A percentile compares a stretch with the other conserved stretches of the same genome.
Evolutionary conservation across 2,888 invertebrate genomes (phyloP).

Genomic region (Mesoligia furuncula): DNA sequence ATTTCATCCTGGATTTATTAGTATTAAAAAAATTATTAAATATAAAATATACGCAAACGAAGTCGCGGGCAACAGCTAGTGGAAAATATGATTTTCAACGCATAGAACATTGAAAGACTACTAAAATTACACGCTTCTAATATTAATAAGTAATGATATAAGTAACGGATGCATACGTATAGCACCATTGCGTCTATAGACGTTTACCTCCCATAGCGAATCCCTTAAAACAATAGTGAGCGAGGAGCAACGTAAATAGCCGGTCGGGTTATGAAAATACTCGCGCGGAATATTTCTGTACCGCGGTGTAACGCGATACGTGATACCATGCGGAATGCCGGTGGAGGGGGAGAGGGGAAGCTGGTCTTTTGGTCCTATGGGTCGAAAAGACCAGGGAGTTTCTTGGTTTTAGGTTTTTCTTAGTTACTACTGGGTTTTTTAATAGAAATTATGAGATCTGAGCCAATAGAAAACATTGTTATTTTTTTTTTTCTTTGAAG

Average conservation of each 20-base stretch:
- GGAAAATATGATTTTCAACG: neutral
- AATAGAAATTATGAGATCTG: neutral
- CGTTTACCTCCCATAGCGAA: conserved; percentile 45
- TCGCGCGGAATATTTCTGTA: conserved; percentile 64
- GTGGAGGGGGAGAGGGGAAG: neutral
- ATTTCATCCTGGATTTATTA: neutral
- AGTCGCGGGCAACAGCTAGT: neutral
- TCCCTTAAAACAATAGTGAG: conserved; percentile 61
- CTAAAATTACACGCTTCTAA: neutral
- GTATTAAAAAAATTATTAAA: neutral
- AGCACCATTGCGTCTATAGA: conserved; percentile 1
- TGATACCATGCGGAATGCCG: conserved; percentile 51
- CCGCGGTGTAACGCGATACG: conserved; percentile 63
- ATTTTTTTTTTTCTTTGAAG: neutral
- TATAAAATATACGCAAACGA: neutral
- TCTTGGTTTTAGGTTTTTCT: too few species aligned
- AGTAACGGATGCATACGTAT: conserved; percentile 10
- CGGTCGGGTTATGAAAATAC: conserved; percentile 66
- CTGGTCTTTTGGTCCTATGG: conserved; percentile 10
- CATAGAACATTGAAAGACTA: neutral
- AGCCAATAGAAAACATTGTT: neutral
- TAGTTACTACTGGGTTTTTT: neutral
- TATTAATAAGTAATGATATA: neutral
- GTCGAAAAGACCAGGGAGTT: neutral
- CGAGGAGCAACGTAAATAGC: conserved; percentile 61